These are phyloP conservation scores for Mercenaria mercenaria DNA, from an alignment of 1,140 invertebrate genomes.

Conservation along the genomic window DNA sequence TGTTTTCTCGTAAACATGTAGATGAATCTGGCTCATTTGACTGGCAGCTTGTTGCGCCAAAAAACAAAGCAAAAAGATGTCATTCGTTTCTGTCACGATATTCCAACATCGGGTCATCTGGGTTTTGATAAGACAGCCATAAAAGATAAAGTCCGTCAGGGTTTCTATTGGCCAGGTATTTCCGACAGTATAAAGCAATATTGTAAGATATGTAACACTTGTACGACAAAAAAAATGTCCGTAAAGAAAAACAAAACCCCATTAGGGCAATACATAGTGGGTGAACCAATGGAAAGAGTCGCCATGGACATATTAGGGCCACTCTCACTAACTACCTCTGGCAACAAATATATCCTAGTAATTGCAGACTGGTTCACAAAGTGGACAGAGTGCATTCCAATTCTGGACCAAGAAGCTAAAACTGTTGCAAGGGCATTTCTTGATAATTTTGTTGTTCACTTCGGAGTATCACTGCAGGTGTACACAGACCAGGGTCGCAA, in stretches of 20 bases:
- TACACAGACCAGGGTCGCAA: conserved; percentile 5
- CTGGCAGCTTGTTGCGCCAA: neutral
- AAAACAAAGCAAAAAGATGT: neutral
- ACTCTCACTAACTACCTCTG: neutral
- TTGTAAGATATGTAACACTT: neutral
- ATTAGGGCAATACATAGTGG: neutral
- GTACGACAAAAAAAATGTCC: neutral
- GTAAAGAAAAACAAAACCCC: conserved; percentile 1
- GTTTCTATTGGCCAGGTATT: neutral
- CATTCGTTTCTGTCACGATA: neutral
- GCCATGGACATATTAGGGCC: conserved; percentile 26
- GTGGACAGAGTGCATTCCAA: neutral
- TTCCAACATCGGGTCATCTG: neutral
- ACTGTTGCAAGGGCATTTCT: neutral
- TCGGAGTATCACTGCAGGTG: neutral
- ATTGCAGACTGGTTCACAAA: conserved; percentile 40
- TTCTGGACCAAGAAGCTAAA: neutral
- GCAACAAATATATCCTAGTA: conserved; percentile 10
- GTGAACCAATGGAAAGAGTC: conserved; percentile 8
- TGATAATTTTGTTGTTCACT: neutral
- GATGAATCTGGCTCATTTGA: neutral
- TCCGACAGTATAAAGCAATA: neutral
- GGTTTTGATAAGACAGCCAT: neutral
- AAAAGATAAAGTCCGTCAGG: neutral
- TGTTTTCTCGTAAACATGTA: conserved; percentile 19